Evolutionary conservation across 2,888 invertebrate species (phyloP).

Genomic region (Enchytraeus crypticus): DNA sequence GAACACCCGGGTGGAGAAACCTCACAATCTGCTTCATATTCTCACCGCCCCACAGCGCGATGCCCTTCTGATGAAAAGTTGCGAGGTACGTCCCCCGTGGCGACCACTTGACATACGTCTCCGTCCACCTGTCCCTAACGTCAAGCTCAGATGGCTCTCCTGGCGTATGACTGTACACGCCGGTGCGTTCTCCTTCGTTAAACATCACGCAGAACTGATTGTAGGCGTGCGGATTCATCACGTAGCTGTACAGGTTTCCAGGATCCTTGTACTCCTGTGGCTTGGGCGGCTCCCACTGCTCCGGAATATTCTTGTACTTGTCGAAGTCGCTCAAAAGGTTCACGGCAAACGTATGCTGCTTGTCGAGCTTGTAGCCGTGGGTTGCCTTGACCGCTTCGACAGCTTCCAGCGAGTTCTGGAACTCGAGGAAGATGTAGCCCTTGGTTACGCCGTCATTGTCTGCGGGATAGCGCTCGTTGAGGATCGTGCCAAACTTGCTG

Average conservation of each 20-base stretch:
- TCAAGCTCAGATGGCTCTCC: constrained; percentile 58
- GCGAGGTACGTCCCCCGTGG: constrained; percentile 91
- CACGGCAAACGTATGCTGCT: constrained; percentile 83
- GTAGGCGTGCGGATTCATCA: constrained; percentile 85
- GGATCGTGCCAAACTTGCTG: constrained; percentile 73
- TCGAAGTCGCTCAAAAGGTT: constrained; percentile 91
- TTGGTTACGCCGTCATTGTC: constrained; percentile 73
- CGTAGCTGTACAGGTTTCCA: constrained; percentile 79
- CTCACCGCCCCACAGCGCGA: constrained; percentile 94
- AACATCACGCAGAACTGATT: constrained; percentile 89
- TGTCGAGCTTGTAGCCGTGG: constrained; percentile 90
- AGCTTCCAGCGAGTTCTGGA: constrained; percentile 61
- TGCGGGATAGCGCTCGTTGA: constrained; percentile 79
- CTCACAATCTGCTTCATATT: constrained; percentile 82
- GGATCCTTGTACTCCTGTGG: constrained; percentile 79
- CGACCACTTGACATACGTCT: constrained; percentile 93
- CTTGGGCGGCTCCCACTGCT: constrained; percentile 84
- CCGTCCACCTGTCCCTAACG: constrained; percentile 75
- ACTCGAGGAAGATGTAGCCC: constrained; percentile 89
- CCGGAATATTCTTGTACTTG: constrained; percentile 59
- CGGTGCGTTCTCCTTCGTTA: constrained; percentile 68
- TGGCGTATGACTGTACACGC: constrained; percentile 82
- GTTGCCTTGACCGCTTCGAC: constrained; percentile 50
- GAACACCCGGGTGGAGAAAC: constrained; percentile 75
- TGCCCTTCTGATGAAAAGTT: constrained; percentile 89